These are phyloP conservation scores for Chiroxiphia lanceolata DNA, from an alignment of 2,797 vertebrate genomes.

Conservation along the genomic window DNA sequence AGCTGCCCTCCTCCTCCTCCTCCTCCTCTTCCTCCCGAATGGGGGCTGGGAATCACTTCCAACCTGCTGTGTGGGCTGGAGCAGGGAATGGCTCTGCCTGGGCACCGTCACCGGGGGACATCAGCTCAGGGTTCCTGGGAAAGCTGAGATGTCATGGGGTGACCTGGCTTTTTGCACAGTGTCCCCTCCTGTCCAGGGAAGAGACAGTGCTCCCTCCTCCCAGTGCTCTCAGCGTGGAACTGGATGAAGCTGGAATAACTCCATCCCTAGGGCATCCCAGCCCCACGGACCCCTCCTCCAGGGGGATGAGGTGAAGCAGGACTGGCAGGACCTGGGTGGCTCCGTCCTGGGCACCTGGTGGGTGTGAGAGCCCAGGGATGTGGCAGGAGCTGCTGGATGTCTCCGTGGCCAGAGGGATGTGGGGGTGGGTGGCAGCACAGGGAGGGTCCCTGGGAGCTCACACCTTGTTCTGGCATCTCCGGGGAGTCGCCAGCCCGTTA, in stretches of 20 bases:
- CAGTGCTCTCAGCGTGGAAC: not conserved
- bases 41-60: not conserved
- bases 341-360: not conserved
- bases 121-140: not conserved
- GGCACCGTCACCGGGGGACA: not conserved
- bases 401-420: not conserved
- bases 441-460: constrained; percentile 1
- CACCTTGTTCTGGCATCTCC: constrained; percentile 34
- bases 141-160: not conserved
- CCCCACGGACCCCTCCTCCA: not conserved
- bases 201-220: not conserved
- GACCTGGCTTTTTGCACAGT: not conserved
- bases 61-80: not conserved
- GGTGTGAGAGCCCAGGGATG: not conserved
- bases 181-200: not conserved
- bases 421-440: not conserved
- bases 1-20: not conserved
- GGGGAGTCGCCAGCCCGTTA: not conserved
- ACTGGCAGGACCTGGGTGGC: not conserved
- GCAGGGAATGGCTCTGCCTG: not conserved
- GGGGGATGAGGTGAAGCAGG: rapidly evolving
- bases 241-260: not conserved
- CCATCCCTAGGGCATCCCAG: not conserved
- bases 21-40: not conserved
- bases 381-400: rapidly evolving